Evolutionary conservation across 2,113 vertebrate species (phyloP).

Genomic region (Aspidoscelis tigris): DNA sequence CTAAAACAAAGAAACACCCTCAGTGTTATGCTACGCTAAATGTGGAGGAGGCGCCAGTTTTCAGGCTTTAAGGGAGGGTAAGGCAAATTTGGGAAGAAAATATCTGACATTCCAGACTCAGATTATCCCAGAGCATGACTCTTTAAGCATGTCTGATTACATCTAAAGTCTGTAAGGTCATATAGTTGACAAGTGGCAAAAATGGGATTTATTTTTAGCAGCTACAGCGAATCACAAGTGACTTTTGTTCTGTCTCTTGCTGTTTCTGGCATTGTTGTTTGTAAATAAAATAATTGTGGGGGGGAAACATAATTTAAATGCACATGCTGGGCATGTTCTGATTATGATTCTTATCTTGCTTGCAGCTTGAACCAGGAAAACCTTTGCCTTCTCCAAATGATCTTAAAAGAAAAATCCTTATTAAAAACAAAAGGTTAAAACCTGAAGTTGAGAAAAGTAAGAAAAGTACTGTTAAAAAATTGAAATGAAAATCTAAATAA

Average conservation of each 20-base stretch:
- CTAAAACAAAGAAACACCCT: too few relatives aligned
- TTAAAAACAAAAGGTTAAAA: constrained; percentile 98
- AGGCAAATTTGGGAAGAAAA: too few relatives aligned
- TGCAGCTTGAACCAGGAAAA: constrained; percentile 89
- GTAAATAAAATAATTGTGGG: neutral
- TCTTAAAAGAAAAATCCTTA: constrained; percentile 96
- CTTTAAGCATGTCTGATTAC: too few relatives aligned
- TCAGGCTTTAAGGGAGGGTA: too few relatives aligned
- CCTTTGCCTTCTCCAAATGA: constrained; percentile 93
- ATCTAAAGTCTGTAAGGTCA: neutral
- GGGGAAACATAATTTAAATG: neutral
- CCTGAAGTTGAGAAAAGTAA: constrained; percentile 97
- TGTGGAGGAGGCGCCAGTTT: too few relatives aligned
- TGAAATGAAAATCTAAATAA: too few relatives aligned
- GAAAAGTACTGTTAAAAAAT: constrained; percentile 53
- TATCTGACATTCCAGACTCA: too few relatives aligned
- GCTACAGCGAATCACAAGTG: neutral
- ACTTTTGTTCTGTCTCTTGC: neutral
- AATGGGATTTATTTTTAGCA: neutral
- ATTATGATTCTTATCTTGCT: constrained; percentile 45
- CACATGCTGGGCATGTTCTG: neutral
- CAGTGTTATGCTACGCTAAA: too few relatives aligned
- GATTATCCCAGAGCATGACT: too few relatives aligned
- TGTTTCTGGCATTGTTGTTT: neutral
- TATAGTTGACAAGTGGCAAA: neutral